phyloP scores from a whole-genome alignment of 2,888 invertebrate genomes.

The Arge pagana region DNA sequence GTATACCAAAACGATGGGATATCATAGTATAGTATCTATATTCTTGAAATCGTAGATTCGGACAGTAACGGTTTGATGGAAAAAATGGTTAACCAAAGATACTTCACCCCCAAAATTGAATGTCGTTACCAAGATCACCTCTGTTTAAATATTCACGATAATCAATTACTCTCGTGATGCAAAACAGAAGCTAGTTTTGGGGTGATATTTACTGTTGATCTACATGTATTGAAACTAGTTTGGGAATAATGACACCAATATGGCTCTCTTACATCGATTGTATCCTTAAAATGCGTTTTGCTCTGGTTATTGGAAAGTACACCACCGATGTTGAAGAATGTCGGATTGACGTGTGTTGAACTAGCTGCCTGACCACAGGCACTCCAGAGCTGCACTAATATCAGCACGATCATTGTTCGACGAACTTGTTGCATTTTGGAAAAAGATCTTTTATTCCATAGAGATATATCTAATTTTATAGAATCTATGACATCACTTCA shows the following conservation, averaged over 20 bases:
- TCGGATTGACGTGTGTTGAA: conserved; percentile 62
- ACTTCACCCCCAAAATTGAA: too few species aligned
- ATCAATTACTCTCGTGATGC: too few species aligned
- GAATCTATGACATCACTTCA: too few species aligned
- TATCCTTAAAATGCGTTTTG: conserved; percentile 78
- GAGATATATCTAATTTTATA: too few species aligned
- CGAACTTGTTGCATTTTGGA: not conserved
- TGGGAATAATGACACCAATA: conserved; percentile 30
- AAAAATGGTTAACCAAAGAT: too few species aligned
- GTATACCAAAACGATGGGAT: too few species aligned
- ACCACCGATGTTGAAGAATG: conserved; percentile 88
- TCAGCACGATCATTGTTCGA: conserved; percentile 18
- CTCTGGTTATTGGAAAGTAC: conserved; percentile 85
- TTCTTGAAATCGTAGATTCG: too few species aligned
- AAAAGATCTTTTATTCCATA: not conserved
- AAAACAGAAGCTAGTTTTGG: too few species aligned
- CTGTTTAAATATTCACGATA: too few species aligned
- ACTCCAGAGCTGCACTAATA: conserved; percentile 27
- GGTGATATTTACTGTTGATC: not conserved
- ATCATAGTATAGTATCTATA: too few species aligned
- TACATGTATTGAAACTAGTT: not conserved
- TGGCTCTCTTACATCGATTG: conserved; percentile 81
- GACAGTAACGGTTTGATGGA: too few species aligned
- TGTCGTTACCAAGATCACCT: too few species aligned
- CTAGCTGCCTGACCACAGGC: conserved; percentile 26